These are phyloP conservation scores for Campodea augens DNA, from an alignment of 1,140 invertebrate species.

Conservation along the genomic window DNA sequence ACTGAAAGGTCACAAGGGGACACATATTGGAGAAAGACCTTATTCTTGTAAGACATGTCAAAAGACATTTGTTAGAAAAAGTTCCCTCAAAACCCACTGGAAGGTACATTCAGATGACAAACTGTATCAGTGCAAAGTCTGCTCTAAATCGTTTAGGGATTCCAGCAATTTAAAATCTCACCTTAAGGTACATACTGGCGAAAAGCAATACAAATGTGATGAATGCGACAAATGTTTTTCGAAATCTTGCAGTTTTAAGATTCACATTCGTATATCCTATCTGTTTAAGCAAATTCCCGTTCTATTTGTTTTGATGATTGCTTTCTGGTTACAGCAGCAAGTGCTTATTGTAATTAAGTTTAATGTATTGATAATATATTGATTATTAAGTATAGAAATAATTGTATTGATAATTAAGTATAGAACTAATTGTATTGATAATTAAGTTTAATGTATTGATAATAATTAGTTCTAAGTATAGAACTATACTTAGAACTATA, in stretches of 20 bases:
- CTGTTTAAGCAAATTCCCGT: too few relatives aligned
- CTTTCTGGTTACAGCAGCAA: too few relatives aligned
- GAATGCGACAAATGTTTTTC: not conserved
- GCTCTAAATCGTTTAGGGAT: constrained; percentile 21
- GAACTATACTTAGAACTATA: too few relatives aligned
- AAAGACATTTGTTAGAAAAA: constrained; percentile 22
- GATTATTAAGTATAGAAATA: too few relatives aligned
- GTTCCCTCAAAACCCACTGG: not conserved
- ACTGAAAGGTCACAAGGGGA: not conserved
- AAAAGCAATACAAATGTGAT: constrained; percentile 6
- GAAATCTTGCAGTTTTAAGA: not conserved
- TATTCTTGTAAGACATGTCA: constrained; percentile 3
- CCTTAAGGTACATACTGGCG: constrained; percentile 19
- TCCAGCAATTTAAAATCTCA: constrained; percentile 26
- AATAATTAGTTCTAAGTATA: too few relatives aligned
- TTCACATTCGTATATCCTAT: not conserved
- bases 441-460: too few relatives aligned
- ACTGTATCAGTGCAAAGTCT: constrained; percentile 3
- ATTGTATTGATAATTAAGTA: too few relatives aligned
- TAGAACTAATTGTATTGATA: too few relatives aligned
- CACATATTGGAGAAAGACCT: not conserved
- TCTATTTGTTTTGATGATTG: too few relatives aligned
- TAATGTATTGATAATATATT: too few relatives aligned
- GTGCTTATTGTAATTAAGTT: too few relatives aligned
- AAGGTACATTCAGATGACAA: constrained; percentile 1